phyloP scores from a whole-genome alignment of 1,140 invertebrate genomes.

The Leptinotarsa lineolata region DNA sequence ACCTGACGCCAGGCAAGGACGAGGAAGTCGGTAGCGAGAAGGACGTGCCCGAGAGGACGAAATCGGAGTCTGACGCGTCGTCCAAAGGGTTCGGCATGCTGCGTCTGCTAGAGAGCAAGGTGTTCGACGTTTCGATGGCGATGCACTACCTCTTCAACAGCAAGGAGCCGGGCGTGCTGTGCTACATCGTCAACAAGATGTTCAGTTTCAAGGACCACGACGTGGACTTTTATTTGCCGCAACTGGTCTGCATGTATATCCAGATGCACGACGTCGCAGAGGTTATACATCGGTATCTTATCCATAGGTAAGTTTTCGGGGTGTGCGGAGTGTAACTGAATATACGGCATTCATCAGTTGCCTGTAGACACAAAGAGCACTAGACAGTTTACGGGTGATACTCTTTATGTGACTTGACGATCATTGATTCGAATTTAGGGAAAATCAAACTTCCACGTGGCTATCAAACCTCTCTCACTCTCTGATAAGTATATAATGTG shows the following conservation, averaged over 20 bases:
- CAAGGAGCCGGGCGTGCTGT: slow-evolving; percentile 96
- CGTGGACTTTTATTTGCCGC: slow-evolving; percentile 97
- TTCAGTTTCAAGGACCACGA: slow-evolving; percentile 91
- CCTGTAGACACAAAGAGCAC: too few relatives aligned
- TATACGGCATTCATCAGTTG: too few relatives aligned
- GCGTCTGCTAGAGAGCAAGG: slow-evolving; percentile 92
- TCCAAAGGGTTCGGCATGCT: slow-evolving; percentile 63
- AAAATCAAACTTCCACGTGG: too few relatives aligned
- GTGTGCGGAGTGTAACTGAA: too few relatives aligned
- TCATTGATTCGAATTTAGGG: too few relatives aligned
- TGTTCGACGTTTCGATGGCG: slow-evolving; percentile 97
- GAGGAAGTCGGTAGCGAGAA: slow-evolving; percentile 17
- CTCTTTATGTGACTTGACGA: too few relatives aligned
- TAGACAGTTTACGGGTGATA: neutral
- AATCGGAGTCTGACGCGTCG: slow-evolving; percentile 11
- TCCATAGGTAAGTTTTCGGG: slow-evolving; percentile 72
- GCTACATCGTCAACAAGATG: slow-evolving; percentile 94
- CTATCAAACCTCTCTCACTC: too few relatives aligned
- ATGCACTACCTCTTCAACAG: slow-evolving; percentile 97
- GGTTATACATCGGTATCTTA: slow-evolving; percentile 90
- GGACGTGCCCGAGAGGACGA: slow-evolving; percentile 16
- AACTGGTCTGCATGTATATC: slow-evolving; percentile 97
- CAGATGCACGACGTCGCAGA: slow-evolving; percentile 96
- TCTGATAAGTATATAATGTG: too few relatives aligned
- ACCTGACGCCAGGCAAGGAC: slow-evolving; percentile 24